Conservation (phyloP, 2,113 vertebrate species). For the Percina caprodes region DNA sequence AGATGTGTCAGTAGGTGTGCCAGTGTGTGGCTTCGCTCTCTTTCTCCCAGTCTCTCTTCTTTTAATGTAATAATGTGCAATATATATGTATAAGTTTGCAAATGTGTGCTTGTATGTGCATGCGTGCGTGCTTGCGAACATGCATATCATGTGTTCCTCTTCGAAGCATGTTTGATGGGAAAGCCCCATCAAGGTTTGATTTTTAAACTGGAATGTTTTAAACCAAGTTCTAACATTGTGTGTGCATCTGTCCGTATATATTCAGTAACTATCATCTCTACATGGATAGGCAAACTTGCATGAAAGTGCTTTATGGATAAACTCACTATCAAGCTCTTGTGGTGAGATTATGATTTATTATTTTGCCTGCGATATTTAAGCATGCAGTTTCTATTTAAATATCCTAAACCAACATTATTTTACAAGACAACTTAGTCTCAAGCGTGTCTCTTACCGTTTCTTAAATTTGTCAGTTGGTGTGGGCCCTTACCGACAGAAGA, state of each 20-base stretch:
- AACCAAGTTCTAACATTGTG: conserved; percentile 5
- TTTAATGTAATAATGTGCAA: conserved; percentile 6
- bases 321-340: background rate
- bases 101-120: conserved; percentile 21
- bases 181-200: background rate
- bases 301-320: background rate
- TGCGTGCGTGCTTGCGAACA: conserved; percentile 27
- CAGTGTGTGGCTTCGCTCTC: conserved; percentile 6
- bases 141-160: conserved; percentile 11
- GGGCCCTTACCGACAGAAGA: too few relatives aligned
- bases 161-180: conserved; percentile 11
- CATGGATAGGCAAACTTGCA: background rate
- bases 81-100: conserved; percentile 3
- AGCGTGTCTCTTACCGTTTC: too few relatives aligned
- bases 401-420: background rate
- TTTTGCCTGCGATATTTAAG: background rate
- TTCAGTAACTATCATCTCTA: background rate
- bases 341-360: background rate
- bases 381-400: background rate
- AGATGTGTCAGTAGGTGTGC: conserved; percentile 12
- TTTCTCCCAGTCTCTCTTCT: conserved; percentile 3
- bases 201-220: conserved; percentile 1
- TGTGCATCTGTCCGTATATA: background rate
- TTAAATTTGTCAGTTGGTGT: too few relatives aligned
- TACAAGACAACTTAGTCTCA: background rate